These are phyloP conservation scores for Silvanus unidentatus DNA, from an alignment of 2,888 invertebrate genomes.

Conservation along the genomic window DNA sequence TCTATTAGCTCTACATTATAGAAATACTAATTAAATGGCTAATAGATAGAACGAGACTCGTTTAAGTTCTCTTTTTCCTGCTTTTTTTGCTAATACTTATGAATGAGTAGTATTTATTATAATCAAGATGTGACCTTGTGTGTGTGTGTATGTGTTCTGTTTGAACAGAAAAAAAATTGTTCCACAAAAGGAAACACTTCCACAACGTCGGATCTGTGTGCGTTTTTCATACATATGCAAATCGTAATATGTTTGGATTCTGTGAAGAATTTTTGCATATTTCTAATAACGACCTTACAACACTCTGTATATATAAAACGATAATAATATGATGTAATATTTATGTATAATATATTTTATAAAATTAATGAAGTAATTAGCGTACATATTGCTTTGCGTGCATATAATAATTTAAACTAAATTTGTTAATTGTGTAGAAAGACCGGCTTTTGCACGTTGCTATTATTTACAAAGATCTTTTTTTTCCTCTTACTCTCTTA, in stretches of 20 bases:
- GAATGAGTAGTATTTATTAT: constrained; percentile 7
- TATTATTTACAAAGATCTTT: too few relatives aligned
- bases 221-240: background rate
- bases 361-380: constrained; percentile 1
- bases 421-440: constrained; percentile 15
- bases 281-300: too few relatives aligned
- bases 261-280: background rate
- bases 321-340: background rate
- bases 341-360: constrained; percentile 1
- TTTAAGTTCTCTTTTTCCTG: constrained; percentile 14
- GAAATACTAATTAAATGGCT: background rate
- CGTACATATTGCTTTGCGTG: constrained; percentile 8
- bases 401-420: constrained; percentile 14
- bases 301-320: too few relatives aligned
- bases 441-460: too few relatives aligned
- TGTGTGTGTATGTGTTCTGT: background rate
- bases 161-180: background rate
- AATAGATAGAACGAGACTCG: background rate
- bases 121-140: constrained; percentile 5
- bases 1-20: too few relatives aligned
- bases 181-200: constrained; percentile 5
- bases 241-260: background rate
- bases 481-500: background rate
- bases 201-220: constrained; percentile 3
- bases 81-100: constrained; percentile 6